phyloP scores from a whole-genome alignment of 2,888 invertebrate species.

The Calameuta idolon region DNA sequence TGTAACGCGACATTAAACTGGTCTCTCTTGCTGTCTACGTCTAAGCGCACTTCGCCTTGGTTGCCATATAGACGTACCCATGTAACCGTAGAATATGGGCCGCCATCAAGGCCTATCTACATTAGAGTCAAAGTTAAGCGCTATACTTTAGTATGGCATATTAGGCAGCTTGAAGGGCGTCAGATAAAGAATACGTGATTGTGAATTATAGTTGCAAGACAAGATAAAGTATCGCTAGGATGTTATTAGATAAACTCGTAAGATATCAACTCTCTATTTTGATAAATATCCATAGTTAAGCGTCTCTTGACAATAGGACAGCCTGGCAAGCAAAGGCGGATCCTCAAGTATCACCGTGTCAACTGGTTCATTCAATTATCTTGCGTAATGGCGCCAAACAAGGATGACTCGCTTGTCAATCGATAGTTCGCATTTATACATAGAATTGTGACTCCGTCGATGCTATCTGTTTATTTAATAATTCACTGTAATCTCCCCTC shows the following conservation, averaged over 20 bases:
- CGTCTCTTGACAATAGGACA: background rate
- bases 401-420: background rate
- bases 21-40: background rate
- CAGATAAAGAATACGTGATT: background rate
- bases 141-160: background rate
- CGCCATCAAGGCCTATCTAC: slow-evolving; percentile 40
- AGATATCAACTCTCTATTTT: background rate
- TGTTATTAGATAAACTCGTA: background rate
- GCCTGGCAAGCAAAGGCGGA: background rate
- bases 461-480: background rate
- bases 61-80: background rate
- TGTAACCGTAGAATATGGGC: slow-evolving; percentile 18
- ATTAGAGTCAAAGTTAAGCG: background rate
- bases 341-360: background rate
- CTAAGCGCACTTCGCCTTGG: background rate
- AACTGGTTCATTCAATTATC: background rate
- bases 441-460: background rate
- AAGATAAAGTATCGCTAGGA: background rate
- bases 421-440: background rate
- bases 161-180: background rate
- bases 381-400: background rate
- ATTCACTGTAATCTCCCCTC: background rate
- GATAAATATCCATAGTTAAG: background rate
- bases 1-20: background rate
- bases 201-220: background rate